phyloP scores from a whole-genome alignment of 2,888 invertebrate species.

The Volucella inanis region DNA sequence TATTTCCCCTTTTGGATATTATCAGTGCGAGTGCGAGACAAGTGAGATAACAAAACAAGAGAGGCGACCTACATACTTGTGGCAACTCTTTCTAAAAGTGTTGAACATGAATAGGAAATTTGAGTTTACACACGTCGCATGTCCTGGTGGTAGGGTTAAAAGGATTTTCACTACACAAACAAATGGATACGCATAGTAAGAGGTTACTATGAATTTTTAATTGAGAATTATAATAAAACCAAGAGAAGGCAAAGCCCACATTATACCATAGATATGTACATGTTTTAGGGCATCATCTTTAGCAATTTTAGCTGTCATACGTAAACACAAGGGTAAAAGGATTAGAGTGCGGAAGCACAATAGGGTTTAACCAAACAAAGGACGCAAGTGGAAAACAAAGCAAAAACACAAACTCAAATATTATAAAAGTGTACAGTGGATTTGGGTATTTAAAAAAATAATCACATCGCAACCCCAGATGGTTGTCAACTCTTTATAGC shows the following conservation, averaged over 20 bases:
- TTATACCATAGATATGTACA: conserved; percentile 46
- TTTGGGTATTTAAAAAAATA: no score
- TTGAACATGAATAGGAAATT: conserved; percentile 54
- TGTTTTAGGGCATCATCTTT: conserved; percentile 9
- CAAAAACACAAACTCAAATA: no score
- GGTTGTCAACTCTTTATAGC: no score
- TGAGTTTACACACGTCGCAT: conserved; percentile 58
- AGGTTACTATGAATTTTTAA: conserved; percentile 60
- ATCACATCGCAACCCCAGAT: no score
- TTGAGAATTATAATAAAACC: conserved; percentile 24
- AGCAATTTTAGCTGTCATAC: not conserved
- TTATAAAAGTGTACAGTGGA: no score
- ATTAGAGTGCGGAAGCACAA: no score
- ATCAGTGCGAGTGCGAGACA: no score
- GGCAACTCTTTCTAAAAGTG: conserved; percentile 38
- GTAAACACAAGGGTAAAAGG: no score
- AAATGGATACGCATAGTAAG: conserved; percentile 29
- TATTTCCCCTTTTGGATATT: no score
- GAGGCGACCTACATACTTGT: conserved; percentile 22
- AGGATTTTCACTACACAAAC: conserved; percentile 20
- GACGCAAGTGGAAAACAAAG: no score
- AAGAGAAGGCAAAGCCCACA: conserved; percentile 48
- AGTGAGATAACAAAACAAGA: no score
- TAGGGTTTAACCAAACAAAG: no score
- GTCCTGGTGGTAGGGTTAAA: conserved; percentile 23